Percentiles rank a stretch among this genome's conserved stretches.
Evolutionary conservation across 2,113 vertebrate species (phyloP).

Genomic region (Phylloscopus trochilus): DNA sequence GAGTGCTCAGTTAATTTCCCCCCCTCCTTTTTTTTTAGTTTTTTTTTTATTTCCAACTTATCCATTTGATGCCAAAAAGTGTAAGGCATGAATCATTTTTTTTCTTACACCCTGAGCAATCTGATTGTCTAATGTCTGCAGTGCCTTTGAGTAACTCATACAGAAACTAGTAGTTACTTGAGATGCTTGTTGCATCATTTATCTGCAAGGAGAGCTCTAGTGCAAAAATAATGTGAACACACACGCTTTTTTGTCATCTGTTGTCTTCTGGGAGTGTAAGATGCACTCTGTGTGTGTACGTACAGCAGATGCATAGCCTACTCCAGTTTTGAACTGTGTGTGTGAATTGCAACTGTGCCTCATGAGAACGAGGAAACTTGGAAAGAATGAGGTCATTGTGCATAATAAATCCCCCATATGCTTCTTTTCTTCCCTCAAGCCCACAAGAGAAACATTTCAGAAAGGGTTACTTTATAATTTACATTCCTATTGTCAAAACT

Average conservation of each 20-base stretch:
- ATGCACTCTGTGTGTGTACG: not conserved
- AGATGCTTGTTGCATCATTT: not conserved
- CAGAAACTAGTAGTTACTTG: not conserved
- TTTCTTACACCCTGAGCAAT: not conserved
- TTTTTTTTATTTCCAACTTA: not conserved
- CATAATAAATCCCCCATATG: conserved; percentile 55
- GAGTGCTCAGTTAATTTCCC: not conserved
- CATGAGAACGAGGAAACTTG: conserved; percentile 2
- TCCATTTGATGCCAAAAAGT: not conserved
- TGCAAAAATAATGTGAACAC: not conserved
- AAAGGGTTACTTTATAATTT: conserved; percentile 42
- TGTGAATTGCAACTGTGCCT: conserved; percentile 14
- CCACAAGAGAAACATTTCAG: conserved; percentile 37
- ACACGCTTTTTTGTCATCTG: not conserved
- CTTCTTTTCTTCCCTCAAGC: conserved; percentile 20
- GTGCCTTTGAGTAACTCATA: not conserved
- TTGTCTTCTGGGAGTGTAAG: not conserved
- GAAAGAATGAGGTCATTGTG: conserved; percentile 54
- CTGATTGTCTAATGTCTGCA: not conserved
- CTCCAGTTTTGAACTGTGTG: not conserved
- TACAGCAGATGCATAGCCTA: not conserved
- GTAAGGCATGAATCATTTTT: not conserved
- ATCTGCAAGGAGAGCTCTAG: not conserved
- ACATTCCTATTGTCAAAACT: conserved; percentile 41
- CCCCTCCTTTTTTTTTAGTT: fast-evolving